These are phyloP conservation scores for Phainopepla nitens DNA, from an alignment of 2,113 vertebrate genomes.

Conservation along the genomic window DNA sequence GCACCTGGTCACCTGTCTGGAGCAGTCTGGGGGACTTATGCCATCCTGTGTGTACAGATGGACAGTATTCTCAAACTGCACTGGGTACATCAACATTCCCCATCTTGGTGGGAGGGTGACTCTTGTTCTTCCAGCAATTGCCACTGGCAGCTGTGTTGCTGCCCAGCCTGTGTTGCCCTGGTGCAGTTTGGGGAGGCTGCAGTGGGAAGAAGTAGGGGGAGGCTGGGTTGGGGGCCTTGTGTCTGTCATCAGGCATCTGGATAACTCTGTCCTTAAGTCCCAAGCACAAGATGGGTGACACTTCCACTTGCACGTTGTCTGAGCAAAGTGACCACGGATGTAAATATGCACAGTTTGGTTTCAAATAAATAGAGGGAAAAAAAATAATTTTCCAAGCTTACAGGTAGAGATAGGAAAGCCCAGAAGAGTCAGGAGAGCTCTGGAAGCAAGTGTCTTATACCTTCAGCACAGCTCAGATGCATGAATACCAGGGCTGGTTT, in stretches of 20 bases:
- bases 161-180: not conserved
- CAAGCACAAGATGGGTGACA: not conserved
- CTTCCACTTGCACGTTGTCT: not conserved
- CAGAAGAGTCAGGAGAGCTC: not conserved
- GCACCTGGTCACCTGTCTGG: not conserved
- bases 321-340: not conserved
- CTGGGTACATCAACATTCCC: not conserved
- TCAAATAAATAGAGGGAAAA: not conserved
- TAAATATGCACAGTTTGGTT: not conserved
- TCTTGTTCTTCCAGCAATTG: not conserved
- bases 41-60: not conserved
- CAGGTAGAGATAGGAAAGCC: not conserved
- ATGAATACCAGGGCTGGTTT: not conserved
- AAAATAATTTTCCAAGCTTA: not conserved
- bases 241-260: not conserved
- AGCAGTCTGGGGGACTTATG: not conserved
- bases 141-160: not conserved
- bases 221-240: not conserved
- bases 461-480: not conserved
- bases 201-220: not conserved
- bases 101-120: not conserved
- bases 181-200: fast-evolving
- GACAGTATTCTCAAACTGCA: not conserved
- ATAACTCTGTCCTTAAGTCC: not conserved
- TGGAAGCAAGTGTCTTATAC: not conserved